These are phyloP conservation scores for Bradysia coprophila DNA, from an alignment of 1,140 invertebrate species.

Conservation along the genomic window DNA sequence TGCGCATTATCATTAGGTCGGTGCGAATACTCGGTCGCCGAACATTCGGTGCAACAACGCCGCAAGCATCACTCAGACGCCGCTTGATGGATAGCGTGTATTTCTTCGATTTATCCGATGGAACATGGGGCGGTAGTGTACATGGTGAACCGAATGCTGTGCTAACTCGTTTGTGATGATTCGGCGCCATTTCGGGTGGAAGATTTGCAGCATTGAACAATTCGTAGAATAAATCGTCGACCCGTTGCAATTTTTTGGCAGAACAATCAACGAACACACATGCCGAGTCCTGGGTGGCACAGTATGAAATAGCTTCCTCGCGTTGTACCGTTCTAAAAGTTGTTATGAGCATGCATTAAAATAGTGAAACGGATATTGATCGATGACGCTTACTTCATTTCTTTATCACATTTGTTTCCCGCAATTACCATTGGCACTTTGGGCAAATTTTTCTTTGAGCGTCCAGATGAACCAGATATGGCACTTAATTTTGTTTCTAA, in stretches of 20 bases:
- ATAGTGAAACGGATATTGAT: slow-evolving; percentile 1
- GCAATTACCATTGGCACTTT: slow-evolving; percentile 65
- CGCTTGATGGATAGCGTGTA: slow-evolving; percentile 59
- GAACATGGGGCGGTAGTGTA: slow-evolving; percentile 42
- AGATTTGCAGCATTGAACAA: slow-evolving; percentile 61
- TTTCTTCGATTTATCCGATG: slow-evolving; percentile 44
- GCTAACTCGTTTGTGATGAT: slow-evolving; percentile 56
- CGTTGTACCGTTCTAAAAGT: slow-evolving; percentile 39
- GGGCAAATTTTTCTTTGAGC: slow-evolving; percentile 37
- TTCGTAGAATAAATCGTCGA: slow-evolving; percentile 65
- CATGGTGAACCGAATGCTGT: slow-evolving; percentile 49
- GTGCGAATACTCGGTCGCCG: slow-evolving; percentile 65
- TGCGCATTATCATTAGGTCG: slow-evolving; percentile 67
- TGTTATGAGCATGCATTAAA: neutral
- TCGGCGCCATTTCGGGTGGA: slow-evolving; percentile 74
- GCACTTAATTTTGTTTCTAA: slow-evolving; percentile 57
- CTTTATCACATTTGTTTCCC: slow-evolving; percentile 65
- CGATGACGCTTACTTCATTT: slow-evolving; percentile 34
- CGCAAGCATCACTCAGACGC: slow-evolving; percentile 63
- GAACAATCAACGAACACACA: slow-evolving; percentile 68
- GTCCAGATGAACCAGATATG: slow-evolving; percentile 29
- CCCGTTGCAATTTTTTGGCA: slow-evolving; percentile 55
- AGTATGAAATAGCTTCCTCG: slow-evolving; percentile 50
- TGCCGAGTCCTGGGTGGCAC: slow-evolving; percentile 43
- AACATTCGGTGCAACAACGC: slow-evolving; percentile 67